Percentiles rank a stretch among this genome's conserved stretches.
Conservation (phyloP, 2,113 vertebrate genomes). For the Dendrocopos noguchii region DNA sequence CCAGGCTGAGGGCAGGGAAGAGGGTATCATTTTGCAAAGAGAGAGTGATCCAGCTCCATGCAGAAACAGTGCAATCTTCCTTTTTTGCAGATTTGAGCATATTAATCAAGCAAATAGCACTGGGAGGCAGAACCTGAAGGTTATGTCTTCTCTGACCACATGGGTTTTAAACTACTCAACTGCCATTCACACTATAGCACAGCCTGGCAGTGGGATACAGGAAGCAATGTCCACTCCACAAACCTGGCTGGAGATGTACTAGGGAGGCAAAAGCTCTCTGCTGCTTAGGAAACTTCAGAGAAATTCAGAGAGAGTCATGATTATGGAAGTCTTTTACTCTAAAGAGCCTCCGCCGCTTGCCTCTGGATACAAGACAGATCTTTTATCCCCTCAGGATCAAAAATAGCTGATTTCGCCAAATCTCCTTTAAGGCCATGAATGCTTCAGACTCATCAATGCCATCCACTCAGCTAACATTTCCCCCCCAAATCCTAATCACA, state of each 20-base stretch:
- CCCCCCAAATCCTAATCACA: neutral
- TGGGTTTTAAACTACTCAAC: neutral
- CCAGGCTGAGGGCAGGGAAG: neutral
- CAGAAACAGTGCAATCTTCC: neutral
- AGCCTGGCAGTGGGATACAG: neutral
- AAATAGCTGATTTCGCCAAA: neutral
- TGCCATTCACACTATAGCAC: accelerated
- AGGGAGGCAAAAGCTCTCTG: neutral
- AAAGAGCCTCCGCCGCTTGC: neutral
- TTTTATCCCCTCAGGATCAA: neutral
- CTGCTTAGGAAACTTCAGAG: neutral
- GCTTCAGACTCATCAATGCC: neutral
- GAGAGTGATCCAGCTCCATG: neutral
- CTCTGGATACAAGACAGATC: neutral
- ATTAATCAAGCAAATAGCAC: neutral
- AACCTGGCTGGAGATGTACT: neutral
- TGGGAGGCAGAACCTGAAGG: neutral
- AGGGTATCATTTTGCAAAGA: conserved; percentile 1
- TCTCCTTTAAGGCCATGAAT: neutral
- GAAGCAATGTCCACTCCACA: neutral
- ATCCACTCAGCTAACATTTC: neutral
- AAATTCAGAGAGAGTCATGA: neutral
- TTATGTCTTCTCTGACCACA: neutral
- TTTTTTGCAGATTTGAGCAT: neutral
- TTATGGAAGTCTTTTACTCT: neutral